Percentiles rank a stretch among this genome's conserved stretches.
Evolutionary conservation across 2,888 invertebrate species (phyloP).

Genomic region (Campoplex nolae): DNA sequence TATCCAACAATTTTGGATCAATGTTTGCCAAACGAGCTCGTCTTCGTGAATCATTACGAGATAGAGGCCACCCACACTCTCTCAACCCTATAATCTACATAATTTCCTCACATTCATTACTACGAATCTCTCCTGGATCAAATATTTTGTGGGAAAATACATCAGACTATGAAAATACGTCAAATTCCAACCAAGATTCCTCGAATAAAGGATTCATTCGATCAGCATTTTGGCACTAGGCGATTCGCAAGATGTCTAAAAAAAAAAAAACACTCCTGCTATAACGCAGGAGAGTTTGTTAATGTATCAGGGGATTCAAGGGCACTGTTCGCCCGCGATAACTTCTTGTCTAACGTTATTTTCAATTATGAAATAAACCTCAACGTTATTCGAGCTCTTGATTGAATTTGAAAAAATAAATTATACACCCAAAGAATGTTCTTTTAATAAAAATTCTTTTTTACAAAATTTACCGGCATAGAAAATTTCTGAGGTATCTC

Average conservation of each 20-base stretch:
- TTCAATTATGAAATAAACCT: too few relatives aligned
- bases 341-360: too few relatives aligned
- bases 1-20: constrained; percentile 50
- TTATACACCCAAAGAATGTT: too few relatives aligned
- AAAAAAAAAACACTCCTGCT: too few relatives aligned
- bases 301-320: too few relatives aligned
- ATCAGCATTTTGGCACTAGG: not conserved
- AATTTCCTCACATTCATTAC: not conserved
- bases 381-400: too few relatives aligned
- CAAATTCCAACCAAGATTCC: not conserved
- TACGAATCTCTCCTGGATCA: not conserved
- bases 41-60: not conserved
- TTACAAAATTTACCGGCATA: too few relatives aligned
- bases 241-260: not conserved
- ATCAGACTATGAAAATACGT: not conserved
- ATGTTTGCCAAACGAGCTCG: constrained; percentile 37
- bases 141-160: not conserved
- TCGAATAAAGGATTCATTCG: not conserved
- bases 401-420: too few relatives aligned
- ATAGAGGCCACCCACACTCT: not conserved
- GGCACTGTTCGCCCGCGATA: too few relatives aligned
- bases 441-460: too few relatives aligned
- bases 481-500: too few relatives aligned
- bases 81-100: not conserved
- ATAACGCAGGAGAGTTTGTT: too few relatives aligned